Percentiles rank a stretch among this genome's conserved stretches.
Evolutionary conservation across 1,140 invertebrate genomes (phyloP).

Genomic region (Brachionus plicatilis): DNA sequence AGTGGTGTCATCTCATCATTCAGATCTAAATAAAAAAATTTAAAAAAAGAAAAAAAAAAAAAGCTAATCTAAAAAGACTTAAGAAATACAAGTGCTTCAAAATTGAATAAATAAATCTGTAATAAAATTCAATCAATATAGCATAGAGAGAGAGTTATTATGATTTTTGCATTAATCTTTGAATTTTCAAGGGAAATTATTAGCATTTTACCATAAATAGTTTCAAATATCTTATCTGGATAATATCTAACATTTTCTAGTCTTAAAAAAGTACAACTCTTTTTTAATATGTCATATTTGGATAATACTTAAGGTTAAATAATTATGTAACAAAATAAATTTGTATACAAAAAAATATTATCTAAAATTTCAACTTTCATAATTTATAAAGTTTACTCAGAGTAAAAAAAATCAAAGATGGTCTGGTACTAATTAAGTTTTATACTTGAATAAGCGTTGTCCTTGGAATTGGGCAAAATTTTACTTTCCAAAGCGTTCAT

Average conservation of each 20-base stretch:
- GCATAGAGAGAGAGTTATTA: no score
- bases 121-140: no score
- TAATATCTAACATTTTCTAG: neutral
- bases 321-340: neutral
- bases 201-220: neutral
- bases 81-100: no score
- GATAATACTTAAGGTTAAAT: neutral
- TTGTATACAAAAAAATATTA: neutral
- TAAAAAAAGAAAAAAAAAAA: neutral
- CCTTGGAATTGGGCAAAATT: neutral
- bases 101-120: no score
- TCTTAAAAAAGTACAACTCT: neutral
- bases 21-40: neutral
- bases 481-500: neutral
- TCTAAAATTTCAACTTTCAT: neutral
- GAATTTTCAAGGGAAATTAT: neutral
- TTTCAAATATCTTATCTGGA: neutral
- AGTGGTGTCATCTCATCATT: conserved; percentile 9
- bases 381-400: neutral
- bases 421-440: neutral
- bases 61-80: no score
- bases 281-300: neutral
- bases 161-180: no score
- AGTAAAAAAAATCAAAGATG: neutral
- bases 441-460: neutral